Percentiles rank a stretch among this genome's conserved stretches.
These are phyloP conservation scores for Carassius gibelio DNA, from an alignment of 2,113 vertebrate genomes.

Conservation along the genomic window DNA sequence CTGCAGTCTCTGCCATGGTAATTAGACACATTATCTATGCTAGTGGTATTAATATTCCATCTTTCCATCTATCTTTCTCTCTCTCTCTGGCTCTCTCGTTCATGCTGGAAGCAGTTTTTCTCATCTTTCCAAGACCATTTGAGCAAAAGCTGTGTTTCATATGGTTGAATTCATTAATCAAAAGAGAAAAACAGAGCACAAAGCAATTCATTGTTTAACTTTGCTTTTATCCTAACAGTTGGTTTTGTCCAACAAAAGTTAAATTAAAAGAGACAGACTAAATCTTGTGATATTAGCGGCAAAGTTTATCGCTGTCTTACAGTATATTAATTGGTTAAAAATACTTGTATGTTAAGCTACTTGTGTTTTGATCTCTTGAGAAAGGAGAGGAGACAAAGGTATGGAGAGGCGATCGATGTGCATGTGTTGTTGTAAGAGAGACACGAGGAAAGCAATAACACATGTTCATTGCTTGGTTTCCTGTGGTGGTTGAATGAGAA, in stretches of 20 bases:
- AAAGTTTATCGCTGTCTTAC: neutral
- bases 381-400: conserved; percentile 15
- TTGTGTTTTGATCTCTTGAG: neutral
- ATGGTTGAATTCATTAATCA: conserved; percentile 24
- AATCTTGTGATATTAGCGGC: neutral
- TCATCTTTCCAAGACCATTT: conserved; percentile 23
- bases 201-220: conserved; percentile 4
- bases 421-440: conserved; percentile 9
- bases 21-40: conserved; percentile 38
- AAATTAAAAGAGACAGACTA: neutral
- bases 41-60: conserved; percentile 42
- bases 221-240: neutral
- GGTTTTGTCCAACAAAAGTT: neutral
- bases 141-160: conserved; percentile 13
- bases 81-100: conserved; percentile 23
- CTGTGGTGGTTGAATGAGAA: conserved; percentile 36
- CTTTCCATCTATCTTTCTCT: conserved; percentile 32
- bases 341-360: neutral
- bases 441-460: conserved; percentile 24
- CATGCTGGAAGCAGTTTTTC: conserved; percentile 28
- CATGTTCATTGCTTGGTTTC: conserved; percentile 32
- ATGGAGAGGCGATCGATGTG: conserved; percentile 10
- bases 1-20: conserved; percentile 19
- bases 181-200: conserved; percentile 9
- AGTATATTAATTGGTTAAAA: neutral